Evolutionary conservation across 2,888 invertebrate species (phyloP), one percentile per base, ranked within the genome.

Genomic region (Enchytraeus crypticus): DNA sequence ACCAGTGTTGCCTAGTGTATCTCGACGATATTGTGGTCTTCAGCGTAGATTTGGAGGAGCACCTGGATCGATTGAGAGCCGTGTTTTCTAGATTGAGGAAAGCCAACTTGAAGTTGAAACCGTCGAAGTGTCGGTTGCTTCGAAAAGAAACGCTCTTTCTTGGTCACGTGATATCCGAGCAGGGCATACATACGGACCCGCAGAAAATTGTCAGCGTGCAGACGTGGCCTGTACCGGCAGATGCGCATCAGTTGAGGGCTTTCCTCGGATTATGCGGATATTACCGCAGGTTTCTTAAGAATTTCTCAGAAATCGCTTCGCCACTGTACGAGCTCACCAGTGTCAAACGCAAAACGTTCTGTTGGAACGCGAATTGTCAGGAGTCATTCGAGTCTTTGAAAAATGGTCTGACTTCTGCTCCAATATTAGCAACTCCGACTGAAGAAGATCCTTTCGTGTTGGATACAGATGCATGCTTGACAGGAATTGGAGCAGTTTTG

Each of bases 181-280:
- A 55, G 21, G 55, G 55, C 5, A 23, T 55, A 5, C 5, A 8
- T 5, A 55, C 55, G n/a, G 43, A 33, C 26, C 43, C 43, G 5
- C 8, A 55, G 18, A 55, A 33, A 23, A 38, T 38, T 43, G 18
- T 38, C 26, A 53, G 30, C 11, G 11, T 53, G 5, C 11, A 23
- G 11, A 14, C 23, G 11, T 53, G 53, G 53, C 53, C 53, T 5
- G 11, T 8, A 1, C 65, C 66, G n/a, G 47, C 21, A 0, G 43
- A n/a, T 21, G 30, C 51, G 0, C 64, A 62, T 29, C 60, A 69
- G 29, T 47, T 68, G 0, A 59, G 63, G 47, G 26, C 49, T 14
- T 69, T 68, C 45, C 34, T 69, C 11, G 66, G 69, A 11, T 43
- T 67, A 5, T 55, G 51, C 8, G 65, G 62, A 23, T 67, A 67